A percentile compares a stretch with the other conserved stretches of the same genome.
Conservation (phyloP, 2,113 vertebrate species). For the Cricetomys ansorgei region DNA sequence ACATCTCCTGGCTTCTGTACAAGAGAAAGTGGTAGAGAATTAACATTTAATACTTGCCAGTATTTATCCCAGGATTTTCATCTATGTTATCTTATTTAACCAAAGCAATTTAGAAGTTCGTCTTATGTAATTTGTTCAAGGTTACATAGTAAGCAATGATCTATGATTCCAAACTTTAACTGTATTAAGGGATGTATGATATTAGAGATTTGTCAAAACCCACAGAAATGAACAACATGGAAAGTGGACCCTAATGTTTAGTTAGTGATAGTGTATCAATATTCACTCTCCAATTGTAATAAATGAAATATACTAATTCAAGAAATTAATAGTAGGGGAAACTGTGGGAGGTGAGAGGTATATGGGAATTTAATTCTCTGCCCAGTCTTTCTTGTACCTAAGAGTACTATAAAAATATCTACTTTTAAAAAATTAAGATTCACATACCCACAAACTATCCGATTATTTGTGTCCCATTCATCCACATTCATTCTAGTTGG, state of each 20-base stretch:
- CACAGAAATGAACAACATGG: neutral
- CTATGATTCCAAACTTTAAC: constrained; percentile 13
- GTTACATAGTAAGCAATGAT: neutral
- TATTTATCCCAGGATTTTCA: constrained; percentile 38
- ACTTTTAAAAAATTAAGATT: neutral
- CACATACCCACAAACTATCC: neutral
- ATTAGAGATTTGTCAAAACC: constrained; percentile 33
- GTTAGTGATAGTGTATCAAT: neutral
- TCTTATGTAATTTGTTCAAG: neutral
- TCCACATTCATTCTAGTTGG: neutral
- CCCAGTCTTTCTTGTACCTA: neutral
- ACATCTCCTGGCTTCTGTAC: constrained; percentile 43
- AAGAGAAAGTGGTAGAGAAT: constrained; percentile 25
- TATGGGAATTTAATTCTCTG: neutral
- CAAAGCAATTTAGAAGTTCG: neutral
- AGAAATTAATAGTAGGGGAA: neutral
- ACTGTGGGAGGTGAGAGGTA: neutral
- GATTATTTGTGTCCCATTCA: neutral
- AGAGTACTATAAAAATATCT: neutral
- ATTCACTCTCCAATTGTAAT: neutral
- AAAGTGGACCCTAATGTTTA: neutral
- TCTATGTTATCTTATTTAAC: constrained; percentile 39
- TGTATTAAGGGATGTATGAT: neutral
- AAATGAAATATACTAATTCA: constrained; percentile 24
- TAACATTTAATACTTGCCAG: constrained; percentile 24